A percentile compares a stretch with the other conserved stretches of the same genome.
Evolutionary conservation across 2,888 invertebrate species (phyloP).

Genomic region (Strigamia transsilvanica): DNA sequence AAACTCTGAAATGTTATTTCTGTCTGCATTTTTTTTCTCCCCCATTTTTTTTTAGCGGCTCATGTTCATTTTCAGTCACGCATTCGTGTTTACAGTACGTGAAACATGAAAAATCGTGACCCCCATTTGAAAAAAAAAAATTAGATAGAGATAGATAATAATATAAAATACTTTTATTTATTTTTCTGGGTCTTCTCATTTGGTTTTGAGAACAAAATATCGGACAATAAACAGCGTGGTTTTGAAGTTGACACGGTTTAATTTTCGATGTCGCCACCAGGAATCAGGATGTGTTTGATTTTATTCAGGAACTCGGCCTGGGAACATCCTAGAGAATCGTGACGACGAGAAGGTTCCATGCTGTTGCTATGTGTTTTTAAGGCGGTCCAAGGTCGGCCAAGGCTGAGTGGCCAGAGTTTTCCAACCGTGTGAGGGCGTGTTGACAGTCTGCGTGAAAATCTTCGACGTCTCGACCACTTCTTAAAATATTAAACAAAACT

Average conservation of each 20-base stretch:
- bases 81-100: too few relatives aligned
- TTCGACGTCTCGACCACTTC: background rate
- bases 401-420: constrained; percentile 13
- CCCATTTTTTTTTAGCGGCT: too few relatives aligned
- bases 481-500: background rate
- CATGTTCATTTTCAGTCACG: too few relatives aligned
- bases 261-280: background rate
- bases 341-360: constrained; percentile 2
- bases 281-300: background rate
- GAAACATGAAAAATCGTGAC: too few relatives aligned
- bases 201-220: too few relatives aligned
- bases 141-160: too few relatives aligned
- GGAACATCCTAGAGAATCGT: constrained; percentile 9
- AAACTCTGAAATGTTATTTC: too few relatives aligned
- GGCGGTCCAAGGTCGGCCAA: constrained; percentile 10
- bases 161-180: too few relatives aligned
- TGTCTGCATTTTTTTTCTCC: too few relatives aligned
- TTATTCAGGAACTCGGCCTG: background rate
- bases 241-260: background rate
- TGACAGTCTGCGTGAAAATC: background rate
- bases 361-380: constrained; percentile 20
- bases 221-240: background rate
- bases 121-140: too few relatives aligned
- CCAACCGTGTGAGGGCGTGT: background rate
- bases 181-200: too few relatives aligned